These are phyloP conservation scores for Ptychoptera contaminata DNA, from an alignment of 2,888 invertebrate genomes.

Conservation along the genomic window DNA sequence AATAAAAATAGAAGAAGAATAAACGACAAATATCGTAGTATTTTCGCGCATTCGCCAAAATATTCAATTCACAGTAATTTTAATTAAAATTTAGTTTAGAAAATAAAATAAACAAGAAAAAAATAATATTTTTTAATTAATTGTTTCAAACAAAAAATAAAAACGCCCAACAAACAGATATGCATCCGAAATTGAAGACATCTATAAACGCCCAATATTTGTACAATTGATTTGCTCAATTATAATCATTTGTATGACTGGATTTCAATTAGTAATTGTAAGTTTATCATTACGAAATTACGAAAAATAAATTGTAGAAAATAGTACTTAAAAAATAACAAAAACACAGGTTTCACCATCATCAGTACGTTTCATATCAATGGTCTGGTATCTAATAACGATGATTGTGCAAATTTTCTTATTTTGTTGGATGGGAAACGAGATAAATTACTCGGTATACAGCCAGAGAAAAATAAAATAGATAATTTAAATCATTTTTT, in stretches of 20 bases:
- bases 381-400: constrained; percentile 36
- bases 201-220: constrained; percentile 19
- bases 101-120: too few relatives aligned
- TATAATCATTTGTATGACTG: constrained; percentile 25
- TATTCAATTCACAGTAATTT: too few relatives aligned
- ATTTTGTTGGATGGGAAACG: constrained; percentile 42
- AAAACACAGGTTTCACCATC: background rate
- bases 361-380: constrained; percentile 33
- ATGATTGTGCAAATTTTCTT: constrained; percentile 38
- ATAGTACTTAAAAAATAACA: too few relatives aligned
- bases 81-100: too few relatives aligned
- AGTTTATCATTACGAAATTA: too few relatives aligned
- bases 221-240: constrained; percentile 22
- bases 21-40: too few relatives aligned
- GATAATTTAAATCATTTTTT: background rate
- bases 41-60: too few relatives aligned
- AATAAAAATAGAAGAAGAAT: too few relatives aligned
- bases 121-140: too few relatives aligned
- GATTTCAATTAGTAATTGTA: constrained; percentile 25
- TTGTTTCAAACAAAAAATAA: too few relatives aligned
- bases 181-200: constrained; percentile 16
- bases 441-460: constrained; percentile 35
- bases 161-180: constrained; percentile 15
- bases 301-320: too few relatives aligned
- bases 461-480: background rate